Conservation (phyloP, 92 coral and sea anemone genomes). For the Pocillopora meandrina region DNA sequence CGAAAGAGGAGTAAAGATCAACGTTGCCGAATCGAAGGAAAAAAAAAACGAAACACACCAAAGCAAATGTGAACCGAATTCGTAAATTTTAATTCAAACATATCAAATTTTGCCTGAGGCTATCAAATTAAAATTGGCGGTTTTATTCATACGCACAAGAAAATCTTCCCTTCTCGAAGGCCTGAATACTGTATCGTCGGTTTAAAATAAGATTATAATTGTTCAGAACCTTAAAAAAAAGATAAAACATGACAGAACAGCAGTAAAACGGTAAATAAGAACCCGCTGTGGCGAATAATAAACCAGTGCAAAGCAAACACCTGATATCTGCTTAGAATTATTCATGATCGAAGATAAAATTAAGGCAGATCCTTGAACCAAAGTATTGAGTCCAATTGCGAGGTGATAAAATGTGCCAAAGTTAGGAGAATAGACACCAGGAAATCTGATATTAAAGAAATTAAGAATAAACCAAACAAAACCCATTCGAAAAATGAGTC, state of each 20-base stretch:
- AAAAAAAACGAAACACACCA: too few relatives aligned
- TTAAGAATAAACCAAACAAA: neutral
- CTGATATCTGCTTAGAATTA: neutral
- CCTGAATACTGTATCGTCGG: neutral
- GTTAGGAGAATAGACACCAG: neutral
- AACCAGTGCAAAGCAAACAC: neutral
- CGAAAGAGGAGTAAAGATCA: neutral
- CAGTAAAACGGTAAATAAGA: neutral
- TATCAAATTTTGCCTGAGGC: slow-evolving; percentile 5
- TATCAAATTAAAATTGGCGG: slow-evolving; percentile 6
- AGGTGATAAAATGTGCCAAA: neutral
- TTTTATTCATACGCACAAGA: neutral
- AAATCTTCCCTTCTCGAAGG: neutral
- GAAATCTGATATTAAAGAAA: neutral
- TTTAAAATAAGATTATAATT: neutral
- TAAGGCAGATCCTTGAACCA: neutral
- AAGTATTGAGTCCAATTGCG: neutral
- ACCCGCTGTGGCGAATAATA: neutral
- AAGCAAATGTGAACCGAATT: too few relatives aligned
- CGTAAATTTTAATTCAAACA: too few relatives aligned
- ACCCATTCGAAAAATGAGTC: neutral
- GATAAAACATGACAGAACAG: neutral
- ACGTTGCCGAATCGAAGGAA: too few relatives aligned
- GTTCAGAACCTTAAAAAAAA: neutral
- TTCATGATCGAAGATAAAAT: neutral